phyloP scores from a whole-genome alignment of 2,113 vertebrate species.

The Anoplopoma fimbria region DNA sequence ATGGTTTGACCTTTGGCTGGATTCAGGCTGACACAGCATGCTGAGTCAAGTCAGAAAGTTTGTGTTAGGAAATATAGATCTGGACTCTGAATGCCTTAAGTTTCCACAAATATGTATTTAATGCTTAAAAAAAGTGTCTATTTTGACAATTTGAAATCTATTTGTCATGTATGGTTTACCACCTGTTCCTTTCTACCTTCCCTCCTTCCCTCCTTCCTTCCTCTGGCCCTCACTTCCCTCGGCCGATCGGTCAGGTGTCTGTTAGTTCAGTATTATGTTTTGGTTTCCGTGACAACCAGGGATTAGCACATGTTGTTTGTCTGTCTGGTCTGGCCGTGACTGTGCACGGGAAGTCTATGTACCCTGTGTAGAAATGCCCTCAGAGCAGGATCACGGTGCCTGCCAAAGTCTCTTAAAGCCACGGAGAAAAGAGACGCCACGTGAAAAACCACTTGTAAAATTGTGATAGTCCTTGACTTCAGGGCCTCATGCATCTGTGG shows the following conservation, averaged over 20 bases:
- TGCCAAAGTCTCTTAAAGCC: conserved; percentile 3
- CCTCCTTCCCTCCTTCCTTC: conserved; percentile 15
- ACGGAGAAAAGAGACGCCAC: not conserved
- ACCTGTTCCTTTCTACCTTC: not conserved
- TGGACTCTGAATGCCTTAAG: not conserved
- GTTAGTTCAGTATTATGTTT: conserved; percentile 52
- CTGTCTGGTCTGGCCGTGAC: conserved; percentile 54
- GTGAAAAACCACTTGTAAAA: not conserved
- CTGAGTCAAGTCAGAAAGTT: conserved; percentile 37
- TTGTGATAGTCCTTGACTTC: not conserved
- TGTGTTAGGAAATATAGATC: not conserved
- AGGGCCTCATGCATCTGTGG: not conserved
- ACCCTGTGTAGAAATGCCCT: conserved; percentile 32
- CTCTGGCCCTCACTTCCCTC: conserved; percentile 10
- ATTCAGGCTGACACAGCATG: conserved; percentile 26
- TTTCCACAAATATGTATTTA: conserved; percentile 1
- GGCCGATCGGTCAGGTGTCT: conserved; percentile 63
- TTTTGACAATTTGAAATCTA: not conserved
- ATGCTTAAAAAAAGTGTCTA: not conserved
- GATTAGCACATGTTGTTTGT: conserved; percentile 69
- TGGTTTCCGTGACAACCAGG: conserved; percentile 69
- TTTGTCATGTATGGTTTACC: not conserved
- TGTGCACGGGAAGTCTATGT: conserved; percentile 27
- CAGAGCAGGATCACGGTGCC: conserved; percentile 5
- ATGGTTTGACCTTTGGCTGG: conserved; percentile 32